Conservation (phyloP, 2,113 vertebrate species). For the Seriola quinqueradiata region DNA sequence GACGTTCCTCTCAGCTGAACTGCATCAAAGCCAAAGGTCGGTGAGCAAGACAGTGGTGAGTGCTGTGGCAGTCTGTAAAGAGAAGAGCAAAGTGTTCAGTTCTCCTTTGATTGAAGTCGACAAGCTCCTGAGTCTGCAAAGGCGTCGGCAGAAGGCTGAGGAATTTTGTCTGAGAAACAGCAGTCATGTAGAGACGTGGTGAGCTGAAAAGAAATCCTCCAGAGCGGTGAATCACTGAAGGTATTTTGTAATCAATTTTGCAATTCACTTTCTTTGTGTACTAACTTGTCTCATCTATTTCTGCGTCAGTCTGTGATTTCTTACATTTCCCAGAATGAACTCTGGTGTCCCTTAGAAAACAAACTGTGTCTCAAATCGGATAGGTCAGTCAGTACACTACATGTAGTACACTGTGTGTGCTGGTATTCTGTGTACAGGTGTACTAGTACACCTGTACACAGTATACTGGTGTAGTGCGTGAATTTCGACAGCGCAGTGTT, state of each 20-base stretch:
- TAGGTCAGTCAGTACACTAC: too few species aligned
- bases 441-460: too few species aligned
- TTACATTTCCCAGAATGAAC: background rate
- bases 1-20: background rate
- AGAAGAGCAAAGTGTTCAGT: conserved; percentile 4
- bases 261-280: background rate
- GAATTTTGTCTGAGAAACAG: background rate
- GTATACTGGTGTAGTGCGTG: too few species aligned
- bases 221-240: background rate
- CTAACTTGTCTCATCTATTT: background rate
- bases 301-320: background rate
- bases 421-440: too few species aligned
- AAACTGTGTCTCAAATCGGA: too few species aligned
- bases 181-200: background rate
- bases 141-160: background rate
- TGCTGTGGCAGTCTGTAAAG: conserved; percentile 7
- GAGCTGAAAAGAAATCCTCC: background rate
- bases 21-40: conserved; percentile 5
- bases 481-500: too few species aligned
- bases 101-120: conserved; percentile 37
- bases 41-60: background rate
- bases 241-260: background rate
- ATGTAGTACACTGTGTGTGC: too few species aligned
- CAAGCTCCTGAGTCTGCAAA: background rate
- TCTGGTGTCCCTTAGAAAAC: background rate